These are phyloP conservation scores for Platyura marginata DNA, from an alignment of 1,140 invertebrate genomes.

Conservation along the genomic window DNA sequence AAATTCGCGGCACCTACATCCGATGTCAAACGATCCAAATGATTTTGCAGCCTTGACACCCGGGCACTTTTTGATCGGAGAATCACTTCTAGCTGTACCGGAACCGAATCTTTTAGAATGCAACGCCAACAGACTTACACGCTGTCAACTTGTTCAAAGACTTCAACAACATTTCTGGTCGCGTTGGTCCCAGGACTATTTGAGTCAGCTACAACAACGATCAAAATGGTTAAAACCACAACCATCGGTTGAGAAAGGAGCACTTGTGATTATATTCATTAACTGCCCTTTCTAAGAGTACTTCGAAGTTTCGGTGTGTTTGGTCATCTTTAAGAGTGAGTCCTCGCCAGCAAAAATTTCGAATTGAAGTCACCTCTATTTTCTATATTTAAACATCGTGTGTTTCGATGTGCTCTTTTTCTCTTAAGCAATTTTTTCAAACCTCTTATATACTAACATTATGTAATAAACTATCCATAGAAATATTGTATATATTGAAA, in stretches of 20 bases:
- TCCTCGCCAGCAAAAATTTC: too few species aligned
- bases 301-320: too few species aligned
- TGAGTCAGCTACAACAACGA: not conserved
- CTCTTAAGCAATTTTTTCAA: too few species aligned
- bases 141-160: not conserved
- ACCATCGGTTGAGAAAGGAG: not conserved
- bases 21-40: constrained; percentile 4
- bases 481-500: too few species aligned
- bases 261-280: not conserved
- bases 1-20: constrained; percentile 11
- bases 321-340: too few species aligned
- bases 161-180: constrained; percentile 4
- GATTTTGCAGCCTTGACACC: constrained; percentile 5
- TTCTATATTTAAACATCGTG: too few species aligned
- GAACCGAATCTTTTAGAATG: not conserved
- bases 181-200: not conserved
- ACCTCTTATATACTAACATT: too few species aligned
- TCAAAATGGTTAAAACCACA: not conserved
- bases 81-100: not conserved
- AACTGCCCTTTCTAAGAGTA: too few species aligned
- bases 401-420: too few species aligned
- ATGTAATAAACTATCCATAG: too few species aligned
- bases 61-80: constrained; percentile 5
- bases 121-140: not conserved
- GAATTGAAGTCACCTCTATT: too few species aligned